Conservation (phyloP, 2,888 invertebrate species). For the Andrena minutula region DNA sequence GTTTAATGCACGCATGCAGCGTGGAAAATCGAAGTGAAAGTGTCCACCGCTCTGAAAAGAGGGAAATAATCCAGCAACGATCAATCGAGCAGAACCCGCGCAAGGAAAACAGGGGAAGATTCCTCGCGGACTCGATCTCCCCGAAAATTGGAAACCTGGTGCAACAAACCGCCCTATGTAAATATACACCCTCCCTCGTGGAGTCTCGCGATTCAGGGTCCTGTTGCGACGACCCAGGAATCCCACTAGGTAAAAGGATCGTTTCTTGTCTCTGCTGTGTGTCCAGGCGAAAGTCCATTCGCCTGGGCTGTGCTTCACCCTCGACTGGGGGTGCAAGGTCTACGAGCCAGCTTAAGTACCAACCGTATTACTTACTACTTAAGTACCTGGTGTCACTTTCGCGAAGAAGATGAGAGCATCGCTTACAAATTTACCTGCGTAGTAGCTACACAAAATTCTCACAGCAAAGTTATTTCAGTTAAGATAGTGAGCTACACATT, state of each 20-base stretch:
- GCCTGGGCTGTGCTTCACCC: background rate
- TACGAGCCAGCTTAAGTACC: background rate
- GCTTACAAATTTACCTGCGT: too few relatives aligned
- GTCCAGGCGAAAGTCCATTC: background rate
- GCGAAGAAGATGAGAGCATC: too few relatives aligned
- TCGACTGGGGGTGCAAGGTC: background rate
- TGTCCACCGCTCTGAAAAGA: background rate
- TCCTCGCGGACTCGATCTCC: background rate
- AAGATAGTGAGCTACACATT: too few relatives aligned
- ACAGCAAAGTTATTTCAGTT: too few relatives aligned
- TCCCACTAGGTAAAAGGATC: background rate
- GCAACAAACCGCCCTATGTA: conserved; percentile 37
- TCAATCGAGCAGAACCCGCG: background rate
- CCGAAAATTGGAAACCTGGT: conserved; percentile 44
- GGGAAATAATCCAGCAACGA: background rate
- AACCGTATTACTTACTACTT: too few relatives aligned
- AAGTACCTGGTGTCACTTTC: too few relatives aligned
- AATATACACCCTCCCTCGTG: conserved; percentile 17
- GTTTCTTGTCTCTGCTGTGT: conserved; percentile 7
- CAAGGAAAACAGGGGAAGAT: background rate
- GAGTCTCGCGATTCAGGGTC: conserved; percentile 28
- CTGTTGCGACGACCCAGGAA: conserved; percentile 36
- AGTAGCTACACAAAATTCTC: too few relatives aligned
- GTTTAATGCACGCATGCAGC: too few relatives aligned
- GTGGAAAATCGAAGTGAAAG: too few relatives aligned